Base-by-base conservation (phyloP, 1,140 invertebrate genomes). In the Drosophila subobscura region DNA sequence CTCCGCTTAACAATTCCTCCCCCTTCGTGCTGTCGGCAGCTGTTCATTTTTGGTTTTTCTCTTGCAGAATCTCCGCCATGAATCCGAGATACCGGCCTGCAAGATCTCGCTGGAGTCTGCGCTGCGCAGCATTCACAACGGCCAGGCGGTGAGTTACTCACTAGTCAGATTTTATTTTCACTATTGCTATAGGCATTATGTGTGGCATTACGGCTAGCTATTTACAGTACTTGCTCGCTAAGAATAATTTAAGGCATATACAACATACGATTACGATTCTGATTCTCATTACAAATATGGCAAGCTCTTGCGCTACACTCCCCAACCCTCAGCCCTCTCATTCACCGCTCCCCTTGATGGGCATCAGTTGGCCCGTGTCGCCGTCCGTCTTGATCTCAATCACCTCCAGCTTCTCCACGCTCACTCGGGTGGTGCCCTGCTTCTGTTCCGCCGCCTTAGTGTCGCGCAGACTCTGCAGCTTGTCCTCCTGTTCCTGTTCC, bases 361-460 rank as follows among this genome's bases (percentile, higher is more conserved):
- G 90, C 83, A 86, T 90, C 44, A 91, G 58, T 44, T 91, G 91
- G 37, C 91, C 91, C 2, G 89, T 81, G n/a, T 66, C 75, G 2
- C 89, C 90, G 55, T 91, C 86, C 12, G 91, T 64, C 50, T 91
- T 89, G 41, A 92, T 91, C 77, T 92, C 91, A 56, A 92, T 91
- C 27, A 91, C 91, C 58, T 91, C 90, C 7, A 89, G 72, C 55
- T 90, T 91, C 57, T 91, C 90, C 4, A 91, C 90, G 55, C 84
- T 89, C 12, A 84, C 77, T 75, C 72, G 89, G 7, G 85, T 83
- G 41, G 79, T 75, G 58, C 79, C 72, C 2, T 54, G 49, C 5
- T 51, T 42, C 4, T 72, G 74, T 37, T 88, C 75, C 0, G 54
- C 79, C 5, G 64, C 65, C 33, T 75, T 81, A 0, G 79, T 84